Evolutionary conservation across 2,113 vertebrate species (phyloP).

Genomic region (Tachysurus vachellii): DNA sequence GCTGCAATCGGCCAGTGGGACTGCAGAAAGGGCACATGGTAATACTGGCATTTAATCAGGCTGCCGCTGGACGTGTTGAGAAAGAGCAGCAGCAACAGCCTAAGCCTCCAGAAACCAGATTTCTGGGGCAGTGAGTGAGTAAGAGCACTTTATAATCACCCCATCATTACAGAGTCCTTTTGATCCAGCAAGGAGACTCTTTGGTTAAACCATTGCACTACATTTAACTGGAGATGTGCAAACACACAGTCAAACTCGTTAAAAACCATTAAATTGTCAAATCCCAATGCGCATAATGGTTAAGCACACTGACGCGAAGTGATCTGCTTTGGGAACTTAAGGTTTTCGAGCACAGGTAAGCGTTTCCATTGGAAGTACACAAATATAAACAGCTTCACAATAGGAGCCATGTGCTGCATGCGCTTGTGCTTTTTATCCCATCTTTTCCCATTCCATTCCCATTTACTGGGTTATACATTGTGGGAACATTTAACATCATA

Average conservation of each 20-base stretch:
- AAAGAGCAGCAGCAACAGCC: constrained; percentile 56
- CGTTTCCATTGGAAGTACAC: constrained; percentile 6
- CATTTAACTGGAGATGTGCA: constrained; percentile 17
- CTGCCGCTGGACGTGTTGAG: constrained; percentile 61
- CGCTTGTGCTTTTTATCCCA: constrained; percentile 22
- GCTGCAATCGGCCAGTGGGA: constrained; percentile 47
- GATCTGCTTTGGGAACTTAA: neutral
- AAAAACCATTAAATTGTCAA: constrained; percentile 8
- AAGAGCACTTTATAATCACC: constrained; percentile 43
- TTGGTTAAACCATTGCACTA: constrained; percentile 32
- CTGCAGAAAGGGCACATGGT: constrained; percentile 72
- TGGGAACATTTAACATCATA: constrained; percentile 45
- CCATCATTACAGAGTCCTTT: constrained; percentile 48
- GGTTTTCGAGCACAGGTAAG: constrained; percentile 27
- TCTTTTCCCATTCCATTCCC: constrained; percentile 40
- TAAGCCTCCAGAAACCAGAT: constrained; percentile 39
- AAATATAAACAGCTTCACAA: constrained; percentile 44
- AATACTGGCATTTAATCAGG: constrained; percentile 76
- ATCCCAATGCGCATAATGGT: constrained; percentile 1
- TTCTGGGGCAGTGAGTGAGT: constrained; percentile 39
- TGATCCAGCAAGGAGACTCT: constrained; percentile 43
- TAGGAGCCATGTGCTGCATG: constrained; percentile 42
- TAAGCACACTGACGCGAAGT: neutral
- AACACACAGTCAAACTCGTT: neutral
- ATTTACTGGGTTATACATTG: constrained; percentile 42